Evolutionary conservation across 2,113 vertebrate species (phyloP), one percentile per base, ranked within the genome.

Genomic region (Numida meleagris): DNA sequence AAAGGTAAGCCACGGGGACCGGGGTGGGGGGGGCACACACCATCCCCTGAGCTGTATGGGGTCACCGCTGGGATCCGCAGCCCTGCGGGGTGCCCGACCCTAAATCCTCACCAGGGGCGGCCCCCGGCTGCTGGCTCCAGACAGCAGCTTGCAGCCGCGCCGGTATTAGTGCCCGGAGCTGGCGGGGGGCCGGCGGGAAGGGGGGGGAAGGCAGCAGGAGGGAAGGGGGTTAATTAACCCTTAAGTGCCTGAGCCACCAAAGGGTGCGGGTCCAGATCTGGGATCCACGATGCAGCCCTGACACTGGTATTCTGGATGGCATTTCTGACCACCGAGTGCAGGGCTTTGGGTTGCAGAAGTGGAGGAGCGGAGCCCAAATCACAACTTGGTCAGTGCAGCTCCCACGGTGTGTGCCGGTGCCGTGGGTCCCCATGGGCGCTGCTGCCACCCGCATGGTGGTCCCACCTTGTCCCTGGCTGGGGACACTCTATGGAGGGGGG

Each of bases 1-100:
- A 98, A 98, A 98, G 98, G 98, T 98, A 98, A 97, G 97, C 23
- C 6, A 6, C 6, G 36, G 61, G 43, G 46, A 20, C 10, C 2
- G 13, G 55, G 19, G 36, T n/a, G 73, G 79, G 23, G 16, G 40
- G 46, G 15, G 27, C 16, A 55, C 29, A 55, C 29, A 12, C 27
- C 14, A 18, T 16, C 29, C 16, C 16, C 16, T 55, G 53, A 55
- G 53, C 53, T 31, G 16, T 31, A 31, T 31, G 31, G 53, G 53
- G 53, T 55, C 53, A 55, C 70, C 2, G 0, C 50, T 34, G 43
- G 65, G 34, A 75, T 90, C 31, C 5, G 2, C 59, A 34, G 58
- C 71, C 70, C 45, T 38, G 57, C 10, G 25, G 74, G 81, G 66
- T 36, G 40, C 59, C 55, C 73, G 16, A 18, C 27, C 55, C 55